Evolutionary conservation across 2,113 vertebrate genomes (phyloP).

Genomic region (Boleophthalmus pectinirostris): DNA sequence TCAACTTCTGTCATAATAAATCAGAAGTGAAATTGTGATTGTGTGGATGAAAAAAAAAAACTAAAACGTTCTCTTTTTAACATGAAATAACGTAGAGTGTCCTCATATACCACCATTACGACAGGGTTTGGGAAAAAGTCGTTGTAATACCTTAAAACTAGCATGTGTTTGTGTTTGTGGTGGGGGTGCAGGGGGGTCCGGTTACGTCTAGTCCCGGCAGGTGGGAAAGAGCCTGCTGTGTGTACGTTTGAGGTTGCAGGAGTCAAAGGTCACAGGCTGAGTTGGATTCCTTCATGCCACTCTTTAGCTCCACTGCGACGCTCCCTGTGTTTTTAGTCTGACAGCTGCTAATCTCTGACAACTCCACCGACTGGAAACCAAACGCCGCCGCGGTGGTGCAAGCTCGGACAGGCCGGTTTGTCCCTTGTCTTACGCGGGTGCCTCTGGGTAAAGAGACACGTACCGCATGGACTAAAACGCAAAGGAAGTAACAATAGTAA

Average conservation of each 20-base stretch:
- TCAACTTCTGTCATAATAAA: too few species aligned
- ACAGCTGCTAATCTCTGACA: conserved; percentile 63
- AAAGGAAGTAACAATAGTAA: too few species aligned
- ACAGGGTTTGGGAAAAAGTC: too few species aligned
- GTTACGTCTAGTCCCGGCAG: conserved; percentile 43
- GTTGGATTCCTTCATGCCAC: conserved; percentile 52
- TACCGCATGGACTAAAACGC: neutral
- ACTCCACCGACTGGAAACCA: conserved; percentile 44
- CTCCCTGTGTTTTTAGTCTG: conserved; percentile 51
- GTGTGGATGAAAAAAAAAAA: too few species aligned
- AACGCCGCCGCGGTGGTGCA: conserved; percentile 12
- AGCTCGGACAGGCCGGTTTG: conserved; percentile 26
- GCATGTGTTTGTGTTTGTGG: neutral
- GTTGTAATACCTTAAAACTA: too few species aligned
- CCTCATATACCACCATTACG: too few species aligned
- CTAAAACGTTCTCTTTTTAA: neutral
- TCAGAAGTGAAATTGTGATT: too few species aligned
- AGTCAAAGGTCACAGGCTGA: conserved; percentile 34
- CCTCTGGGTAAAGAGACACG: conserved; percentile 39
- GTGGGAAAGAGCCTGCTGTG: conserved; percentile 43
- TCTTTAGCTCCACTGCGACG: conserved; percentile 43
- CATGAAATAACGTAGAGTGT: too few species aligned
- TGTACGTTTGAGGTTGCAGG: conserved; percentile 25
- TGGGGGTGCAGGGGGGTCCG: neutral
- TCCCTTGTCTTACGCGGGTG: conserved; percentile 22